A percentile compares a stretch with the other conserved stretches of the same genome.
Conservation (phyloP, 2,797 vertebrate genomes). For the Toxotes lorentzi region DNA sequence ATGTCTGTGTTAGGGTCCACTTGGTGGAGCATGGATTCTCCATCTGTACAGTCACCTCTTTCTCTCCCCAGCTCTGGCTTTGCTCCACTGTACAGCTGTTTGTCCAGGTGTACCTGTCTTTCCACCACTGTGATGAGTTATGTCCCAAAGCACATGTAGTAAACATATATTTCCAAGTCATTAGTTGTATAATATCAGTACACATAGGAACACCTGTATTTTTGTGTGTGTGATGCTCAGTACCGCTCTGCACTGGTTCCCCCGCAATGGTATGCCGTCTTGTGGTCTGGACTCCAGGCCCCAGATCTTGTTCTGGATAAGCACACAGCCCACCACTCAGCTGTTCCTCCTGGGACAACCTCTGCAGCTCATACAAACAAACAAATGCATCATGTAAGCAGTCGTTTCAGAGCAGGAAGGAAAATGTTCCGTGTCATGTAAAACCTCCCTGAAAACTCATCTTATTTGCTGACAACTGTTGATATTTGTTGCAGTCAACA, state of each 20-base stretch:
- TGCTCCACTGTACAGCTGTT: conserved; percentile 24
- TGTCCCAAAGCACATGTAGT: background rate
- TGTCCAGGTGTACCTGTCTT: conserved; percentile 13
- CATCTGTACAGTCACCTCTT: background rate
- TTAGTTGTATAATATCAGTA: background rate
- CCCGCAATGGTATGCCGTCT: background rate
- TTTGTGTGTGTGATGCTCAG: conserved; percentile 7
- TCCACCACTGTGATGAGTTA: background rate
- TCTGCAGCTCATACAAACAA: conserved; percentile 46
- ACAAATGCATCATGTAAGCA: background rate
- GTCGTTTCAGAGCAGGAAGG: background rate
- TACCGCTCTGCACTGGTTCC: conserved; percentile 20
- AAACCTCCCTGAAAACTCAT: no score
- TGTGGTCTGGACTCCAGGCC: conserved; percentile 14
- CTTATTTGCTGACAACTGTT: no score
- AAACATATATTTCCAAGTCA: background rate
- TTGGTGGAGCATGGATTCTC: background rate
- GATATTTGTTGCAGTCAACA: background rate
- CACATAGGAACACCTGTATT: background rate
- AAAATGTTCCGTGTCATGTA: no score
- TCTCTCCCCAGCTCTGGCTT: background rate
- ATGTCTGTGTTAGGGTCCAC: background rate
- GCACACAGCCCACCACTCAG: conserved; percentile 18
- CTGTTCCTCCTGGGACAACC: conserved; percentile 23
- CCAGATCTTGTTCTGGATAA: conserved; percentile 2